These are phyloP conservation scores for Abramis brama DNA, from an alignment of 2,113 vertebrate genomes.

Conservation along the genomic window DNA sequence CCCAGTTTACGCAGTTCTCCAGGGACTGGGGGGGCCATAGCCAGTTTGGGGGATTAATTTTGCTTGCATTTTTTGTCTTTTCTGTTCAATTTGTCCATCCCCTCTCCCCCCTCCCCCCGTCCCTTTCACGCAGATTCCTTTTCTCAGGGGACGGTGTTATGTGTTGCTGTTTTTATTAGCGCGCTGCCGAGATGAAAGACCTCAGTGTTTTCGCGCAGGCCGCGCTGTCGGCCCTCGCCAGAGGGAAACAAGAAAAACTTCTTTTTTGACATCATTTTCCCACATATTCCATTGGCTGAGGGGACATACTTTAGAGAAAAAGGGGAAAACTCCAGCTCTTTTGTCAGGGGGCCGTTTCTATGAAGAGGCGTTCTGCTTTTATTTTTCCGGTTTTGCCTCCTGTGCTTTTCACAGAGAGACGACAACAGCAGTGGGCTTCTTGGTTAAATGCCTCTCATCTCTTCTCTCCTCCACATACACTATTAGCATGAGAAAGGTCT, in stretches of 20 bases:
- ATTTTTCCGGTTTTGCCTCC: constrained; percentile 65
- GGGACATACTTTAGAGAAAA: constrained; percentile 74
- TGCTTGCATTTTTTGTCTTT: constrained; percentile 61
- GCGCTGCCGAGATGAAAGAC: constrained; percentile 76
- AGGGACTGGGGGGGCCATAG: constrained; percentile 60
- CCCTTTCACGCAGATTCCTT: constrained; percentile 74
- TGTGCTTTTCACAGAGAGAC: constrained; percentile 58
- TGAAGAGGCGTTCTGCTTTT: constrained; percentile 69
- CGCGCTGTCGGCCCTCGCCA: constrained; percentile 65
- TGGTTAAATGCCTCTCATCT: constrained; percentile 58
- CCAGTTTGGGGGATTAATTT: constrained; percentile 64
- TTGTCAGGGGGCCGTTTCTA: constrained; percentile 61
- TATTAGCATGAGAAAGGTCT: constrained; percentile 32
- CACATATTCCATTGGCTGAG: constrained; percentile 77
- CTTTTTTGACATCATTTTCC: constrained; percentile 82
- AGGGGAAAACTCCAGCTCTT: constrained; percentile 67
- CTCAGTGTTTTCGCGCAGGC: constrained; percentile 61
- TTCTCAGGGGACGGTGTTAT: constrained; percentile 73
- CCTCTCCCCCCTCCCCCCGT: constrained; percentile 52
- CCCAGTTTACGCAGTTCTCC: constrained; percentile 49
- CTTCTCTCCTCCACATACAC: constrained; percentile 38
- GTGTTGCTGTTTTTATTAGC: constrained; percentile 80
- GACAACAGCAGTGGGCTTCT: constrained; percentile 59
- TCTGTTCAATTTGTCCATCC: constrained; percentile 54
- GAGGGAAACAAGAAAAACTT: constrained; percentile 66